Evolutionary conservation across 2,888 invertebrate species (phyloP), one percentile per base, ranked within the genome.

Genomic region (Globia sparganii): DNA sequence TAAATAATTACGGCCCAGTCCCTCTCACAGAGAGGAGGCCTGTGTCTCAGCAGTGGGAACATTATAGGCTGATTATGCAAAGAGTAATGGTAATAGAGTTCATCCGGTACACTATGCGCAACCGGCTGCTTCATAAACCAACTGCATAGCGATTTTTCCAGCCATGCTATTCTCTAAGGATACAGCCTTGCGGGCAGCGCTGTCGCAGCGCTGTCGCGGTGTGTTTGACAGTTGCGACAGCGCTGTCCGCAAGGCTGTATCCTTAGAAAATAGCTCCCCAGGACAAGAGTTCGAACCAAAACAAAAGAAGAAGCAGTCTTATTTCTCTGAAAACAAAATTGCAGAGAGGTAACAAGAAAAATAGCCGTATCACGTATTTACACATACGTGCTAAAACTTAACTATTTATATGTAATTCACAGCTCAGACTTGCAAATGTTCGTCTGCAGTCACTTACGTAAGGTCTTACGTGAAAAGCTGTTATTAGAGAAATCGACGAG

Each of bases 401-500:
- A 53, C 21, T 74, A 65, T 66, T 53, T 76, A 64, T 81, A 66
- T 69, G 74, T 77, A 69, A 81, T 75, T 80, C 66, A 56, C 81
- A 75, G 40, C 62, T 74, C 40, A 72, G 64, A 72, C 49, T 59
- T 72, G 72, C 67, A 80, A 80, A 79, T 81, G 59, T 66, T 21
- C 66, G 49, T 62, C 28, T 72, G 65, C 73, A 62, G 68, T 68
- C 40, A 34, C 37, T 84, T 85, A 72, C 56, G 59, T 73, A 84
- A 85, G 18, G 40, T 58, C 62, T 72, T 77, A 81, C 31, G 75
- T 76, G 73, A 81, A 77, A 81, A 77, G 34, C 53, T 64, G 67
- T 11, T 75, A 58, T 15, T 13, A 49, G 83, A 74, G 83, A 83
- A 83, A 83, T 85, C 85, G 72, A 53, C n/a, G 69, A 69, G 46